A percentile compares a stretch with the other conserved stretches of the same genome.
Evolutionary conservation across 2,888 invertebrate species (phyloP).

Genomic region (Stenolophus ochropezus): DNA sequence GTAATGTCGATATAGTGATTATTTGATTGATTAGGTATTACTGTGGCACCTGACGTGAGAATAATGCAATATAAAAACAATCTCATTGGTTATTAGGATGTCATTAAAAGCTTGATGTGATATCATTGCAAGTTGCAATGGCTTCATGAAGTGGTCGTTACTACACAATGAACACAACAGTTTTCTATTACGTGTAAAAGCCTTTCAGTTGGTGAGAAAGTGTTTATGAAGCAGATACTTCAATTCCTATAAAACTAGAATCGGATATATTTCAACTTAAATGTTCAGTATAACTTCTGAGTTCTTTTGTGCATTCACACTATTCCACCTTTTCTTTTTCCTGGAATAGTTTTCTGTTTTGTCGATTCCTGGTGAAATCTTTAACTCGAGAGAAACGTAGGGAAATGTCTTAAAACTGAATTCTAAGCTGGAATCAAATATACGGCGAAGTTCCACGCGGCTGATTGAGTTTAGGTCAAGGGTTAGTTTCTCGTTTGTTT

Average conservation of each 20-base stretch:
- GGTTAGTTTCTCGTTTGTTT: slow-evolving; percentile 40
- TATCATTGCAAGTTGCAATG: neutral
- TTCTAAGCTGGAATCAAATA: slow-evolving; percentile 22
- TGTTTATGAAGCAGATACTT: slow-evolving; percentile 37
- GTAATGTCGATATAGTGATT: no score
- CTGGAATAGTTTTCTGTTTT: slow-evolving; percentile 24
- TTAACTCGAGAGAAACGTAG: neutral
- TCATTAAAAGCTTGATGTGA: no score
- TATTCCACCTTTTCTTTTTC: neutral
- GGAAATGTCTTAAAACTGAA: slow-evolving; percentile 22
- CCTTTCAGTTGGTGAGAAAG: neutral
- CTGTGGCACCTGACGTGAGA: no score
- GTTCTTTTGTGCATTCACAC: slow-evolving; percentile 25
- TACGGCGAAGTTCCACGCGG: slow-evolving; percentile 3
- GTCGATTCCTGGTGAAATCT: neutral
- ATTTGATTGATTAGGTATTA: no score
- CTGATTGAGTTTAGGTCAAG: slow-evolving; percentile 40
- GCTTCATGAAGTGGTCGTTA: slow-evolving; percentile 1
- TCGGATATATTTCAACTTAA: slow-evolving; percentile 39
- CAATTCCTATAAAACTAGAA: slow-evolving; percentile 34
- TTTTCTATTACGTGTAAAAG: slow-evolving; percentile 9
- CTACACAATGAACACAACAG: neutral
- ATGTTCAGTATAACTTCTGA: slow-evolving; percentile 18
- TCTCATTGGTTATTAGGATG: no score
- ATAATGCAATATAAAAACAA: no score